These are phyloP conservation scores for Eueides isabella DNA, from an alignment of 1,140 invertebrate species.

Conservation along the genomic window DNA sequence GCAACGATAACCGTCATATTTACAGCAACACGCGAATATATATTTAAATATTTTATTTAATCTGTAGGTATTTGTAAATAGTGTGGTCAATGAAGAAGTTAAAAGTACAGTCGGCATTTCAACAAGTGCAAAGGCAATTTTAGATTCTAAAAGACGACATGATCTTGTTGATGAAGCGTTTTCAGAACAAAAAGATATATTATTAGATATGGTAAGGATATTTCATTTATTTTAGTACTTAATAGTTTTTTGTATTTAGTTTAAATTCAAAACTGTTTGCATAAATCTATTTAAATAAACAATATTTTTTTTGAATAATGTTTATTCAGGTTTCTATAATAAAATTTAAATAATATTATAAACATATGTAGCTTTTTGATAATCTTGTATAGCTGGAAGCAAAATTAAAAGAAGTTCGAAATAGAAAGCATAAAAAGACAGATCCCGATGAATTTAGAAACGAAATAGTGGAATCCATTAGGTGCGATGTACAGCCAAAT, in stretches of 20 bases:
- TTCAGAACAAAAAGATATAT: slow-evolving; percentile 65
- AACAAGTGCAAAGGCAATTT: slow-evolving; percentile 33
- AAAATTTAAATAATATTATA: not conserved
- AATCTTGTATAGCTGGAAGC: slow-evolving; percentile 59
- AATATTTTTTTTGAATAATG: no score
- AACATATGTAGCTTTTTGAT: no score
- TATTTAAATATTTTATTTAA: not conserved
- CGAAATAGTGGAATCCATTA: slow-evolving; percentile 22
- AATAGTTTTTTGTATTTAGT: no score
- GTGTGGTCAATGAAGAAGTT: not conserved
- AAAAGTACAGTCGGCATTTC: not conserved
- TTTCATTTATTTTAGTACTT: not conserved
- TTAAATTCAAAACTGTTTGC: not conserved
- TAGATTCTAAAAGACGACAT: slow-evolving; percentile 49
- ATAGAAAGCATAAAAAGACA: slow-evolving; percentile 61
- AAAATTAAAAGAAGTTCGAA: slow-evolving; percentile 68
- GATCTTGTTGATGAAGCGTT: slow-evolving; percentile 60
- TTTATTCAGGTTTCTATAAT: not conserved
- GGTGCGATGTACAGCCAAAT: slow-evolving; percentile 48
- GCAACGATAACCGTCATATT: not conserved
- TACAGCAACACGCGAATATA: not conserved
- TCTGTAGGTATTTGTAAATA: not conserved
- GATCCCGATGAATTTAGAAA: slow-evolving; percentile 24
- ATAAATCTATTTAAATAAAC: no score
- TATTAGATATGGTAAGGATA: slow-evolving; percentile 59